phyloP scores from a whole-genome alignment of 2,888 invertebrate species.

The Mesochorus sp. region DNA sequence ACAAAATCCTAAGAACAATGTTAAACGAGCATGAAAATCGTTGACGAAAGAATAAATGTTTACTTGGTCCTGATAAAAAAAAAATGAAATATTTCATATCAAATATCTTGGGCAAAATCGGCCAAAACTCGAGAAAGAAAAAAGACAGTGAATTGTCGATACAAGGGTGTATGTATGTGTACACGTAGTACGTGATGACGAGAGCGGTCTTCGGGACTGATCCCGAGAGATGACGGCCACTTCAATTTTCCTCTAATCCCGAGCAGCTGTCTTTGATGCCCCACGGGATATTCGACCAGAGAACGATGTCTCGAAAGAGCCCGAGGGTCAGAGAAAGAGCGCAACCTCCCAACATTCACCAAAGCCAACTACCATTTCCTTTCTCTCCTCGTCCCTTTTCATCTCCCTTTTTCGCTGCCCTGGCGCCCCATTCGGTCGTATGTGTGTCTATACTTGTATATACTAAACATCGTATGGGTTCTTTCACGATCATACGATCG shows the following conservation, averaged over 20 bases:
- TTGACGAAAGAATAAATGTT: no score
- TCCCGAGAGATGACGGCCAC: constrained; percentile 65
- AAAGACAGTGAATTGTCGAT: not conserved
- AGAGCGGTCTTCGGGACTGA: constrained; percentile 60
- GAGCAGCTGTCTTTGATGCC: constrained; percentile 59
- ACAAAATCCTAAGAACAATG: no score
- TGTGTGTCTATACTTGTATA: no score
- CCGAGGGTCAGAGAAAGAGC: constrained; percentile 1
- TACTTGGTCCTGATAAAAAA: no score
- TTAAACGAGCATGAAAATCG: no score
- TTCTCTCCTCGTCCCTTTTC: not conserved
- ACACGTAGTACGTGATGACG: constrained; percentile 58
- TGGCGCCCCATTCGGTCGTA: no score
- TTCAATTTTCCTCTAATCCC: constrained; percentile 73
- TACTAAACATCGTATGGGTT: no score
- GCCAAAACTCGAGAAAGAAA: not conserved
- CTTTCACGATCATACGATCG: no score
- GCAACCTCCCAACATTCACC: constrained; percentile 44
- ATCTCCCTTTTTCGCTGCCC: not conserved
- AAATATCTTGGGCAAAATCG: not conserved
- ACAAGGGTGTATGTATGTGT: not conserved
- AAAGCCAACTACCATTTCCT: constrained; percentile 23
- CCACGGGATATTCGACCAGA: constrained; percentile 54
- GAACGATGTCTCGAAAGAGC: constrained; percentile 7
- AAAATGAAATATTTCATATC: no score